Base-by-base conservation (phyloP, 2,888 invertebrate genomes). In the Apantesis nais region DNA sequence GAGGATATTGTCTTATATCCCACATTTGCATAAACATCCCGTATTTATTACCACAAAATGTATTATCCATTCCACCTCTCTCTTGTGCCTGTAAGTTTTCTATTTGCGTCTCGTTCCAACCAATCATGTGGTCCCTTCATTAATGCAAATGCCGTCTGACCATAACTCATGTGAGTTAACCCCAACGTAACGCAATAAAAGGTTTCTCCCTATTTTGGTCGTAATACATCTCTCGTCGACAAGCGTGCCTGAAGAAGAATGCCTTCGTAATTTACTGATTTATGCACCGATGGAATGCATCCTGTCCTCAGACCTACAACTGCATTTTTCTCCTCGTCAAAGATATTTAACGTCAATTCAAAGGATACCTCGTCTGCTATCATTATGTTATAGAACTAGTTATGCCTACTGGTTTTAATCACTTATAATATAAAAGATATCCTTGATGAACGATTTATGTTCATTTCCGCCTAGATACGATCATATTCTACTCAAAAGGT, bases 81-180 rank as follows among this genome's bases (percentile, higher is more conserved):
- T 52, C 44, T 80, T 74, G 34, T 8, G 68, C 71, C 11, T 11
- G 25, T 41, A 29, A 31, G 29, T 64, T 58, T 41, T 1, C 29
- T 74, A 76, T 71, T 29, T 62, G 16, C 22, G 5, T 80, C 78
- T 70, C 76, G 68, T 48, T 80, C 74, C 66, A 70, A 75, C 73
- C 76, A 77, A 82, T 75, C 72, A 81, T 71, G 75, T 74, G 72
- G 74, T 75, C 76, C 75, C 75, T 80, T 82, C 82, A 84, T 85
- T 85, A 85, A 86, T 83, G 81, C 82, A 82, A 81, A 82, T 77
- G 63, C 71, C 73, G 77, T 62, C 73, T 70, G 74, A 78, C 78
- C 67, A 81, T 86, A 84, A 85, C 75, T 86, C 86, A 86, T 80
- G 79, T 74, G 76, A 77, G 75, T 73, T 76, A 70, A 77, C 75